Evolutionary conservation across 2,113 vertebrate genomes (phyloP).

Genomic region (Excalfactoria chinensis): DNA sequence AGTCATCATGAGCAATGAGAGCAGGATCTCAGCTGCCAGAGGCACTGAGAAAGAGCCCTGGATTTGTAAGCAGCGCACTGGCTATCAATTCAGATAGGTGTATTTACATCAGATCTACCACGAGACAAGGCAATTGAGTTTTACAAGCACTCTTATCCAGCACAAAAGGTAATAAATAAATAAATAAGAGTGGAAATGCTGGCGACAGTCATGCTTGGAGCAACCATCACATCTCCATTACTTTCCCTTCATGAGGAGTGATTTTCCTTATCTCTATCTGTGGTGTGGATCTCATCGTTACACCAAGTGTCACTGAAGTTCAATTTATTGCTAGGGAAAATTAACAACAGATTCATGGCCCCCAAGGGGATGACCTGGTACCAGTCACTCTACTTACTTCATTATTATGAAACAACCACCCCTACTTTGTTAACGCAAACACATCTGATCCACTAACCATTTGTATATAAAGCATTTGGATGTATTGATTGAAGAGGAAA

Average conservation of each 20-base stretch:
- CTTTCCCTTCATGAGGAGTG: background rate
- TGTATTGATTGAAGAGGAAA: conserved; percentile 45
- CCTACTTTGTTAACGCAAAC: conserved; percentile 6
- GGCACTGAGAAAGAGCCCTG: background rate
- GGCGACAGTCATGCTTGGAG: background rate
- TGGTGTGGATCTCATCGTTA: background rate
- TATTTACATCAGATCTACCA: background rate
- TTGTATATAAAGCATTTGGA: conserved; percentile 40
- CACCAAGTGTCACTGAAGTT: background rate
- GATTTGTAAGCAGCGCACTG: background rate
- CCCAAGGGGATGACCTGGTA: background rate
- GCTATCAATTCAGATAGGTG: background rate
- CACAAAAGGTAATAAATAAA: background rate
- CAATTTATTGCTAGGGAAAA: background rate
- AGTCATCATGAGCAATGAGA: background rate
- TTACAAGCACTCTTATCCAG: background rate
- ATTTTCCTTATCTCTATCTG: background rate
- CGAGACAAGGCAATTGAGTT: background rate
- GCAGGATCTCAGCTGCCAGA: background rate
- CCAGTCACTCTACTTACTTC: background rate
- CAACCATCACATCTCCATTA: background rate
- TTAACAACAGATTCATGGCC: background rate
- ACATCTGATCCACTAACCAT: conserved; percentile 12
- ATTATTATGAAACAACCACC: background rate
- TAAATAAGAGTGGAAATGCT: accelerated